These are phyloP conservation scores for Achlya flavicornis DNA, from an alignment of 2,888 invertebrate genomes.

Conservation along the genomic window DNA sequence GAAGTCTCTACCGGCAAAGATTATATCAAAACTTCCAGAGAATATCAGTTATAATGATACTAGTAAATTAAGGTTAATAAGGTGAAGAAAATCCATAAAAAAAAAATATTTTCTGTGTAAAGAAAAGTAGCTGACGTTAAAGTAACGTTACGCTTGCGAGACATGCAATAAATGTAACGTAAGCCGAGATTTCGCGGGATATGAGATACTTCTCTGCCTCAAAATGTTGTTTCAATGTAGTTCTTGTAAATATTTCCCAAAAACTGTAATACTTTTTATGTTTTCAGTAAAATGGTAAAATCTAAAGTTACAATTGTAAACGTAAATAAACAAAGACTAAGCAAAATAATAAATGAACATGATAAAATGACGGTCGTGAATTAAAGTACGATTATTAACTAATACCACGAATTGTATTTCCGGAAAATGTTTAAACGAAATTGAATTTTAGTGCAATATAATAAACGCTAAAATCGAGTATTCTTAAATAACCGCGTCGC, in stretches of 20 bases:
- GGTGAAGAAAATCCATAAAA: neutral
- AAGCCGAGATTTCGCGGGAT: conserved; percentile 26
- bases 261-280: neutral
- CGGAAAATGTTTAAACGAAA: conserved; percentile 18
- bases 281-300: neutral
- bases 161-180: conserved; percentile 33
- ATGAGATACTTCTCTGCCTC: conserved; percentile 28
- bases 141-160: conserved; percentile 22
- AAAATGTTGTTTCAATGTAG: conserved; percentile 18
- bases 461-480: conserved; percentile 31
- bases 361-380: conserved; percentile 8
- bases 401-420: conserved; percentile 11
- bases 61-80: no score
- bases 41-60: neutral
- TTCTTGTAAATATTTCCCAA: neutral
- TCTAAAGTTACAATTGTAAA: neutral
- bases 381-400: conserved; percentile 13
- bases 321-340: neutral
- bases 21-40: neutral
- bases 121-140: conserved; percentile 4
- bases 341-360: neutral
- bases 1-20: neutral
- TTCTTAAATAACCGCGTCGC: conserved; percentile 16
- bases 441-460: conserved; percentile 29
- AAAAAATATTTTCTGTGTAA: neutral